phyloP scores from a whole-genome alignment of 1,140 invertebrate species.

The Ectropis grisescens region DNA sequence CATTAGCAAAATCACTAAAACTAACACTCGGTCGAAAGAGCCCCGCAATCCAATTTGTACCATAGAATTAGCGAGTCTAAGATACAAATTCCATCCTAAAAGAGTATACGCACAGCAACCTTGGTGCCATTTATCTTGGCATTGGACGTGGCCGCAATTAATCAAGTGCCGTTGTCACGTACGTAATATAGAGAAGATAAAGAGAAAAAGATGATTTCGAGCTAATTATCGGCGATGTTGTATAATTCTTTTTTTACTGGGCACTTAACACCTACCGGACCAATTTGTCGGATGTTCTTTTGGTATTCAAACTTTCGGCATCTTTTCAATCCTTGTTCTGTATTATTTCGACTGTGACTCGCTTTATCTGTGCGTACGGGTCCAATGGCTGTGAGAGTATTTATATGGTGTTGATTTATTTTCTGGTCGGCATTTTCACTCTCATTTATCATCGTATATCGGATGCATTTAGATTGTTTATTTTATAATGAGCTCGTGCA shows the following conservation, averaged over 20 bases:
- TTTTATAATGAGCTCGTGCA: conserved; percentile 17
- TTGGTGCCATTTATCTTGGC: conserved; percentile 55
- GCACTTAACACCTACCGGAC: conserved; percentile 51
- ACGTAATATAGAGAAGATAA: conserved; percentile 39
- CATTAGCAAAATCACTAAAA: conserved; percentile 25
- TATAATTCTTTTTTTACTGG: conserved; percentile 35
- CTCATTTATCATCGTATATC: conserved; percentile 17
- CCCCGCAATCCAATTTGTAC: conserved; percentile 4
- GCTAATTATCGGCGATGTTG: conserved; percentile 61
- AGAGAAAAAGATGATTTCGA: conserved; percentile 57
- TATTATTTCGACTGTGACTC: not conserved
- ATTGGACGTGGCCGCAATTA: conserved; percentile 54
- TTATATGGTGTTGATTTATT: conserved; percentile 5
- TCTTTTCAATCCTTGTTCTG: conserved; percentile 1
- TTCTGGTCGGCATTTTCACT: not conserved
- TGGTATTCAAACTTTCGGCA: conserved; percentile 13
- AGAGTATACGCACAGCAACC: not conserved
- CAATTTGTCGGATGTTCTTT: conserved; percentile 30
- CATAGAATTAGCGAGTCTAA: conserved; percentile 12
- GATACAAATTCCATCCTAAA: conserved; percentile 2
- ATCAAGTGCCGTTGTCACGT: conserved; percentile 61
- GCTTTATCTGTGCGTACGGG: not conserved
- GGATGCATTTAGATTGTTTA: conserved; percentile 15
- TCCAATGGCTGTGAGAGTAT: no score
- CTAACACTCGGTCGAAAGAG: conserved; percentile 14